phyloP scores from a whole-genome alignment of 2,797 vertebrate genomes.

The Salmo trutta region DNA sequence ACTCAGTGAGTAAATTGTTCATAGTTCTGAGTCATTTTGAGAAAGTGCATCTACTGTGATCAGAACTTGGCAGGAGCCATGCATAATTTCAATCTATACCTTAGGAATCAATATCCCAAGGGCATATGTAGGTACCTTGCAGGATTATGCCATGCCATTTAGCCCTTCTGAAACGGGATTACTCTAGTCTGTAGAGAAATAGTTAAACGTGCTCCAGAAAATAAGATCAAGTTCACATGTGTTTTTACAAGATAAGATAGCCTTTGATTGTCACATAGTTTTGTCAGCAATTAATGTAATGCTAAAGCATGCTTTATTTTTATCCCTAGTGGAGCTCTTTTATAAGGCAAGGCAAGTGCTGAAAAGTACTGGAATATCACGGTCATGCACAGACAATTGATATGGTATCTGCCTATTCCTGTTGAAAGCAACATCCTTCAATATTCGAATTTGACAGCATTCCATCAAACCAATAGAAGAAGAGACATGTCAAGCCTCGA shows the following conservation, averaged over 20 bases:
- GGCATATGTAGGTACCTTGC: slow-evolving; percentile 57
- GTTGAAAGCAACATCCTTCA: slow-evolving; percentile 10
- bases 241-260: slow-evolving; percentile 17
- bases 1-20: slow-evolving; percentile 37
- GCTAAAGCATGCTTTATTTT: not conserved
- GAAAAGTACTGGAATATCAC: not conserved
- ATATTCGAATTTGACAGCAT: slow-evolving; percentile 34
- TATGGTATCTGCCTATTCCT: not conserved
- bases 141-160: slow-evolving; percentile 59
- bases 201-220: too few species aligned
- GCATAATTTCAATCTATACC: slow-evolving; percentile 58
- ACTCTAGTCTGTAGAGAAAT: too few species aligned
- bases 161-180: slow-evolving; percentile 28
- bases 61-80: slow-evolving; percentile 61
- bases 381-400: too few species aligned
- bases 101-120: slow-evolving; percentile 70
- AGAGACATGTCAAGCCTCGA: slow-evolving; percentile 1
- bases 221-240: slow-evolving; percentile 7
- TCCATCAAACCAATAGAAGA: slow-evolving; percentile 15
- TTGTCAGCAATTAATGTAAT: not conserved
- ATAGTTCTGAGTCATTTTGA: slow-evolving; percentile 37
- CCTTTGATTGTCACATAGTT: not conserved
- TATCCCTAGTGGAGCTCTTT: not conserved
- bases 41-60: slow-evolving; percentile 55
- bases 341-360: not conserved